Conservation (phyloP, 1,140 invertebrate genomes). For the Calephelis virginiensis region DNA sequence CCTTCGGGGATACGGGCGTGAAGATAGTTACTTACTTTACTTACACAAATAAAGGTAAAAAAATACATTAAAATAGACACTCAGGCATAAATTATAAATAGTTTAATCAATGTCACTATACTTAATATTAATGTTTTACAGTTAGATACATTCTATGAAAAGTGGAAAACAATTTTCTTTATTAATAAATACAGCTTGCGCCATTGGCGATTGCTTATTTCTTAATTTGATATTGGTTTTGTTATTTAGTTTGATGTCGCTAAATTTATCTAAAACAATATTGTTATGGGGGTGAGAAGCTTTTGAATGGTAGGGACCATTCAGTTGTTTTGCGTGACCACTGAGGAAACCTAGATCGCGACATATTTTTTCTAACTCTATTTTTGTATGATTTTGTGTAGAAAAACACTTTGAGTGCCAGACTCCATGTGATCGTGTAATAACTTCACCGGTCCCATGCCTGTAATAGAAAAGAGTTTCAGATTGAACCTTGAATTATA, state of each 20-base stretch:
- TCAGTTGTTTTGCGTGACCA: slow-evolving; percentile 61
- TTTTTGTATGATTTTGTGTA: slow-evolving; percentile 52
- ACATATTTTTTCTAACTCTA: slow-evolving; percentile 61
- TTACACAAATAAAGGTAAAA: too few relatives aligned
- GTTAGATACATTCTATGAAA: slow-evolving; percentile 63
- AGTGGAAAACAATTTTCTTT: slow-evolving; percentile 57
- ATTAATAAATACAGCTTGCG: slow-evolving; percentile 41
- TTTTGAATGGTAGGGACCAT: slow-evolving; percentile 29
- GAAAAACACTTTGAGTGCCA: slow-evolving; percentile 65
- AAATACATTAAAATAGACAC: background rate
- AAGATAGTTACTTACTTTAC: too few relatives aligned
- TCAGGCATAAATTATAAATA: background rate
- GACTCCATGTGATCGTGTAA: slow-evolving; percentile 54
- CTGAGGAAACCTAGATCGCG: slow-evolving; percentile 56
- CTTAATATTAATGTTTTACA: background rate
- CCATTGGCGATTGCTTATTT: slow-evolving; percentile 54
- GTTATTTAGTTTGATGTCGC: slow-evolving; percentile 57
- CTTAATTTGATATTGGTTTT: slow-evolving; percentile 57
- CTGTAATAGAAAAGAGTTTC: slow-evolving; percentile 39
- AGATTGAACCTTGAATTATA: too few relatives aligned
- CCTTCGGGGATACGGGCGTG: too few relatives aligned
- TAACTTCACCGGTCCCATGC: slow-evolving; percentile 58
- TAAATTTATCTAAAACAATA: slow-evolving; percentile 50
- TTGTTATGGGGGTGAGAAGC: slow-evolving; percentile 42
- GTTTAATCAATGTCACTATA: background rate